Percentiles rank a stretch among this genome's conserved stretches.
Evolutionary conservation across 2,797 vertebrate genomes (phyloP).

Genomic region (Gila robusta): DNA sequence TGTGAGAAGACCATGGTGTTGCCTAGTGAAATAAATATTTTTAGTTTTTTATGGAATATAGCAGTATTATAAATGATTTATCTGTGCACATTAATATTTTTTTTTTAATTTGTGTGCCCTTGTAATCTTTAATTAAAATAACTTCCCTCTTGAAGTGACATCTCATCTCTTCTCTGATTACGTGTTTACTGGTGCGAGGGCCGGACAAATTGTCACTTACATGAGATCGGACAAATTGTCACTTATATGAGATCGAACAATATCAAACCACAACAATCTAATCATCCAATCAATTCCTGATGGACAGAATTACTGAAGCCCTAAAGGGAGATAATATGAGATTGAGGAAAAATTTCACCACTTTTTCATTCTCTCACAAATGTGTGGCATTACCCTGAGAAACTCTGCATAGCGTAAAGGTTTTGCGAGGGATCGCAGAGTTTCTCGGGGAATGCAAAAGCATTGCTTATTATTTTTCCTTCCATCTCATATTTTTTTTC

Average conservation of each 20-base stretch:
- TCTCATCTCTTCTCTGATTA: neutral
- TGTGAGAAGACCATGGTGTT: slow-evolving; percentile 70
- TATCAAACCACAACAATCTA: neutral
- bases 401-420: no score
- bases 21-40: slow-evolving; percentile 59
- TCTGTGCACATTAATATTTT: no score
- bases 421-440: no score
- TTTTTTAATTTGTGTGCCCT: neutral
- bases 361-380: no score
- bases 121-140: neutral
- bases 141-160: neutral
- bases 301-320: neutral
- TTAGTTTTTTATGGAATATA: neutral
- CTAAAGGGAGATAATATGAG: neutral
- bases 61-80: neutral
- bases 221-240: neutral
- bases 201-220: neutral
- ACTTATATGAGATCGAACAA: neutral
- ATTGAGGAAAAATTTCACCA: no score
- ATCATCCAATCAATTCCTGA: neutral
- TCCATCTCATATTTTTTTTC: neutral
- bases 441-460: neutral
- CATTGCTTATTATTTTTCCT: neutral
- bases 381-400: no score
- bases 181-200: neutral